Conservation (phyloP, 1,140 invertebrate genomes). For the Temnothorax longispinosus region DNA sequence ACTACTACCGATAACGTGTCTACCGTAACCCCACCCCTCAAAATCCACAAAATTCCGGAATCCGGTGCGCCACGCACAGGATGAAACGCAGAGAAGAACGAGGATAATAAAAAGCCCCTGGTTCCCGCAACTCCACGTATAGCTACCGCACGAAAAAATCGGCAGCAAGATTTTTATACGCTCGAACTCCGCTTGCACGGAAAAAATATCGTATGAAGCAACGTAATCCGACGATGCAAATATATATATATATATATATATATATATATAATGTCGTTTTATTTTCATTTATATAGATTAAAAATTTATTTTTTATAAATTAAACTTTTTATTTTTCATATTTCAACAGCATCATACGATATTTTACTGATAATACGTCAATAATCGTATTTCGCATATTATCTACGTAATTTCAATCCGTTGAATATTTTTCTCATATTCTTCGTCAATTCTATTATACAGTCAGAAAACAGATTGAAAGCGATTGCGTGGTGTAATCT, state of each 20-base stretch:
- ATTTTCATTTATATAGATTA: background rate
- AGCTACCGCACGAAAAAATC: conserved; percentile 41
- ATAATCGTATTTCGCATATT: conserved; percentile 2
- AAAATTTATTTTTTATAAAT: background rate
- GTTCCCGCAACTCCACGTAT: background rate
- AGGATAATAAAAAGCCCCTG: conserved; percentile 55
- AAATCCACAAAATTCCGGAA: conserved; percentile 58
- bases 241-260: no score
- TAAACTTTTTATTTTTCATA: background rate
- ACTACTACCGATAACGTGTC: conserved; percentile 60
- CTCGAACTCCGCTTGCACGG: background rate
- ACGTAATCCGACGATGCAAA: conserved; percentile 1
- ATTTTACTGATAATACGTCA: background rate
- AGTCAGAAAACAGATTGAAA: background rate
- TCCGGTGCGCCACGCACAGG: conserved; percentile 47
- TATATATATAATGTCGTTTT: background rate
- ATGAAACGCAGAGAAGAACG: conserved; percentile 48
- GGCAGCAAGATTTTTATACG: conserved; percentile 28
- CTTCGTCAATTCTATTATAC: background rate
- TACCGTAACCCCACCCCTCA: background rate
- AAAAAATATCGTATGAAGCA: conserved; percentile 18
- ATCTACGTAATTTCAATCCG: conserved; percentile 15
- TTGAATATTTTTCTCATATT: background rate
- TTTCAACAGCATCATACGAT: background rate
- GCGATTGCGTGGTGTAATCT: background rate